Evolutionary conservation across 2,888 invertebrate genomes (phyloP).

Genomic region (Phalera bucephala): DNA sequence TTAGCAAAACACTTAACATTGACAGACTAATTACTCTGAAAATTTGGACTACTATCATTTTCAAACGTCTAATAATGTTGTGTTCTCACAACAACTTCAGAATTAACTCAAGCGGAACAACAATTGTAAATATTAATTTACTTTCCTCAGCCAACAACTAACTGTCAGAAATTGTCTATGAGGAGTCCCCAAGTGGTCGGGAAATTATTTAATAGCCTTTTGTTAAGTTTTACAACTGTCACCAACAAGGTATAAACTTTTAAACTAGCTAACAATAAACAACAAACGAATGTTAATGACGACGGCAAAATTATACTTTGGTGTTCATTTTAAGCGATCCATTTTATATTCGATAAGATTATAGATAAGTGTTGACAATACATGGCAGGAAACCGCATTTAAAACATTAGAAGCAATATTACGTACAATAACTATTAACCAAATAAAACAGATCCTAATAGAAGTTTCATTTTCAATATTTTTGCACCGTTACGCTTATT

Average conservation of each 20-base stretch:
- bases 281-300: slow-evolving; percentile 14
- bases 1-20: too few relatives aligned
- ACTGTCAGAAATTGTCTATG: slow-evolving; percentile 11
- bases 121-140: slow-evolving; percentile 18
- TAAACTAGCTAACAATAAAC: slow-evolving; percentile 19
- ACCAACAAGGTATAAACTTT: slow-evolving; percentile 17
- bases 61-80: slow-evolving; percentile 5
- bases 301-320: slow-evolving; percentile 16
- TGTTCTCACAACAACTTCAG: slow-evolving; percentile 4
- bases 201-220: slow-evolving; percentile 25
- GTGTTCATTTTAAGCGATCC: too few relatives aligned
- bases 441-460: too few relatives aligned
- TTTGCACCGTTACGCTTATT: too few relatives aligned
- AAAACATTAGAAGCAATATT: too few relatives aligned
- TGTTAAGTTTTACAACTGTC: slow-evolving; percentile 20
- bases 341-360: too few relatives aligned
- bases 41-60: slow-evolving; percentile 3
- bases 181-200: slow-evolving; percentile 14
- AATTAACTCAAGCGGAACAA: slow-evolving; percentile 12
- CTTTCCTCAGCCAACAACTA: slow-evolving; percentile 11
- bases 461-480: too few relatives aligned
- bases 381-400: too few relatives aligned
- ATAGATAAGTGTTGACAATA: too few relatives aligned
- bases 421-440: too few relatives aligned
- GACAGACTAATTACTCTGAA: too few relatives aligned